Conservation (phyloP, 1,140 invertebrate species). For the Andrena cerasifolii region DNA sequence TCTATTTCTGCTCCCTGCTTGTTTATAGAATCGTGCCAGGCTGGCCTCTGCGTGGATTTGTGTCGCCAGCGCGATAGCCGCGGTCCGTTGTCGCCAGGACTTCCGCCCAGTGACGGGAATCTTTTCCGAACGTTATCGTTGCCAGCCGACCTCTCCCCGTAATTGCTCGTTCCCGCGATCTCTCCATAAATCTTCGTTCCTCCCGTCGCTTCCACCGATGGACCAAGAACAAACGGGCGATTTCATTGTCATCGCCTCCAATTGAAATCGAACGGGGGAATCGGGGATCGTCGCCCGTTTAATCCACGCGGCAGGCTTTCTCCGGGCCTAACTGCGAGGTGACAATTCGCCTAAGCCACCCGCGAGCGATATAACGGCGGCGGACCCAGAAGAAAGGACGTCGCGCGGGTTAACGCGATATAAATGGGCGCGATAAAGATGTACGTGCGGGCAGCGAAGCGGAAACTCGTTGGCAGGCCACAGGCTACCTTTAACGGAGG, state of each 20-base stretch:
- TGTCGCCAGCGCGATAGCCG: too few relatives aligned
- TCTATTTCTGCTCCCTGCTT: neutral
- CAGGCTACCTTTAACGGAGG: constrained; percentile 18
- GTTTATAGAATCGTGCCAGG: neutral
- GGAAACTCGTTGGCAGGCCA: neutral
- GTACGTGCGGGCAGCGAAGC: neutral
- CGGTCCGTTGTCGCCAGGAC: too few relatives aligned
- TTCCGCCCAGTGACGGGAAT: too few relatives aligned
- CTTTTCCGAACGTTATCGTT: too few relatives aligned
- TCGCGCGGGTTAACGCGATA: too few relatives aligned
- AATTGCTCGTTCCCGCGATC: neutral
- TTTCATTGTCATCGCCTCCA: neutral
- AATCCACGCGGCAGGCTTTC: neutral
- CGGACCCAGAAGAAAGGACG: neutral
- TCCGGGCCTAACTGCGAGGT: neutral
- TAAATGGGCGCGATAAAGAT: too few relatives aligned
- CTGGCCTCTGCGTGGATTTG: neutral
- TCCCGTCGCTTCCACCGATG: too few relatives aligned
- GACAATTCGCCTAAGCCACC: neutral
- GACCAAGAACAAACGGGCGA: neutral
- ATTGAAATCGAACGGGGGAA: too few relatives aligned
- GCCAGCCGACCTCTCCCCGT: neutral
- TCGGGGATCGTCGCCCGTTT: too few relatives aligned
- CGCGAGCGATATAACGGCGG: neutral
- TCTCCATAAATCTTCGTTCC: neutral